Evolutionary conservation across 2,113 vertebrate species (phyloP).

Genomic region (Scophthalmus maximus): DNA sequence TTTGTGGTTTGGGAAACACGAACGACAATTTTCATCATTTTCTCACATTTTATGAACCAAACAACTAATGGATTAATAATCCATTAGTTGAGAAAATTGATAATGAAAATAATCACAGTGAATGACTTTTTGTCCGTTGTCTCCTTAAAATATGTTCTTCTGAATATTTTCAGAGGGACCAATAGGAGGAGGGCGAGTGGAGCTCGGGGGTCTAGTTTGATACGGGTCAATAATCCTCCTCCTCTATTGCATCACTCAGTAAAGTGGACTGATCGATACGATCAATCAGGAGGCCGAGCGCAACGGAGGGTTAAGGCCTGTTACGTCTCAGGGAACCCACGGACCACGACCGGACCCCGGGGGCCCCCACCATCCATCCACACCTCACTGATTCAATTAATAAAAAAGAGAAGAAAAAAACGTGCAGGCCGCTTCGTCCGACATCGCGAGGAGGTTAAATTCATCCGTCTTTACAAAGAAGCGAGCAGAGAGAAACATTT

Average conservation of each 20-base stretch:
- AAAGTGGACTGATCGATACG: slow-evolving; percentile 73
- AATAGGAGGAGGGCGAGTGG: slow-evolving; percentile 47
- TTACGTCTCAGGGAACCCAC: slow-evolving; percentile 71
- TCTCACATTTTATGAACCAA: too few relatives aligned
- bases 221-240: slow-evolving; percentile 59
- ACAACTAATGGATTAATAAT: too few relatives aligned
- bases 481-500: slow-evolving; percentile 53
- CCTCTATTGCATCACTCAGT: slow-evolving; percentile 66
- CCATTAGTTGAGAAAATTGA: too few relatives aligned
- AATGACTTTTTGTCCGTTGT: too few relatives aligned
- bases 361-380: slow-evolving; percentile 64
- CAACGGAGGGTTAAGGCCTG: slow-evolving; percentile 71
- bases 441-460: slow-evolving; percentile 56
- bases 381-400: slow-evolving; percentile 77
- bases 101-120: too few relatives aligned
- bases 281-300: slow-evolving; percentile 65
- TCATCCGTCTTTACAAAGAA: slow-evolving; percentile 67
- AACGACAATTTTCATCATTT: too few relatives aligned
- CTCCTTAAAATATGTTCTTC: too few relatives aligned
- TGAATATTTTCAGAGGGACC: too few relatives aligned
- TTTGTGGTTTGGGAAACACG: too few relatives aligned
- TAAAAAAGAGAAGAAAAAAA: slow-evolving; percentile 1
- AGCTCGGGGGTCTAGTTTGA: slow-evolving; percentile 48
- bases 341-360: slow-evolving; percentile 55
- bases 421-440: slow-evolving; percentile 24